phyloP scores from a whole-genome alignment of 2,797 vertebrate species.

The Ceryle rudis region DNA sequence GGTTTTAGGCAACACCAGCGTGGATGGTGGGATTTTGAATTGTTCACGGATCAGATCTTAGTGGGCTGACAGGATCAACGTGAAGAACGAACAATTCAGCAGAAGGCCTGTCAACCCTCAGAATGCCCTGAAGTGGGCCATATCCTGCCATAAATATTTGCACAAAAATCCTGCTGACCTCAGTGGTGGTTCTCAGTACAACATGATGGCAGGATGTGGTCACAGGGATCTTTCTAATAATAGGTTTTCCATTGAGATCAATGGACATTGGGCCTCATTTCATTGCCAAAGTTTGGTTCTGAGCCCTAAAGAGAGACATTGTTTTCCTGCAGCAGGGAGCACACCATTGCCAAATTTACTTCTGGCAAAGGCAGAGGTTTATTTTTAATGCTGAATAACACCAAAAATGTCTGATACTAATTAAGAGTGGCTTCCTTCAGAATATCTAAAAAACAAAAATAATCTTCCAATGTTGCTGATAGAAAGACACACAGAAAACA shows the following conservation, averaged over 20 bases:
- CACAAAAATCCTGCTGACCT: conserved; percentile 73
- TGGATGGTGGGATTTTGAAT: not conserved
- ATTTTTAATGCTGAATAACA: conserved; percentile 72
- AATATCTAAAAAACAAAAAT: not conserved
- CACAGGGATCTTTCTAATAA: conserved; percentile 75
- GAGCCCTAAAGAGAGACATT: conserved; percentile 73
- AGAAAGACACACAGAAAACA: not conserved
- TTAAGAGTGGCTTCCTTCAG: conserved; percentile 38
- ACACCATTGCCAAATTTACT: conserved; percentile 72
- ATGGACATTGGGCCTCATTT: conserved; percentile 71
- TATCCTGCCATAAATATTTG: conserved; percentile 79
- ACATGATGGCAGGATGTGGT: conserved; percentile 78
- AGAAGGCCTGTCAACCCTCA: conserved; percentile 37
- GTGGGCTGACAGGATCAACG: conserved; percentile 28
- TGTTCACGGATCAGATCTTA: not conserved
- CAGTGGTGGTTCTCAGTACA: conserved; percentile 67
- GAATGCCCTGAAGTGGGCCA: conserved; percentile 51
- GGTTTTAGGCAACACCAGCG: not conserved
- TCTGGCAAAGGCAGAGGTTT: conserved; percentile 72
- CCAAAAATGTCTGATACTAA: conserved; percentile 58
- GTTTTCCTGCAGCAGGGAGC: conserved; percentile 72
- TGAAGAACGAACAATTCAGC: not conserved
- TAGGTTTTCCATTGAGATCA: conserved; percentile 82
- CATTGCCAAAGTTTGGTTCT: conserved; percentile 59
- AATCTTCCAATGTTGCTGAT: not conserved